Evolutionary conservation across 2,888 invertebrate species (phyloP).

Genomic region (Lasioglossum malachurum): DNA sequence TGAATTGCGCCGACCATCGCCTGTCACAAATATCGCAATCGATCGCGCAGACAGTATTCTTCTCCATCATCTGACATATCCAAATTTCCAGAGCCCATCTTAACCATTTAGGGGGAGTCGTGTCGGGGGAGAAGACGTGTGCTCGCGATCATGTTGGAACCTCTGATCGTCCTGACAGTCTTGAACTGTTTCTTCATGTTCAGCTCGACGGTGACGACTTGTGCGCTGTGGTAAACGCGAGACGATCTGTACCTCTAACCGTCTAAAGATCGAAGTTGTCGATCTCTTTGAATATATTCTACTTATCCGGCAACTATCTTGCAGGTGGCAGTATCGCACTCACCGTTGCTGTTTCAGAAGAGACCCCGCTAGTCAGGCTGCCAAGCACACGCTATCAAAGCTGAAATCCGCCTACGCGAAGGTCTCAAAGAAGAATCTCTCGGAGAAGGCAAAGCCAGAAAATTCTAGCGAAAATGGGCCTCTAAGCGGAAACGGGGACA

Average conservation of each 20-base stretch:
- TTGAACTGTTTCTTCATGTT: slow-evolving; percentile 78
- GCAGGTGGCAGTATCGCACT: slow-evolving; percentile 74
- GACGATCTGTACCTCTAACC: too few species aligned
- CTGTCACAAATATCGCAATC: slow-evolving; percentile 15
- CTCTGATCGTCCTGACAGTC: slow-evolving; percentile 74
- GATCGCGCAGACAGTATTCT: not conserved
- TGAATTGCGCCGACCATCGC: not conserved
- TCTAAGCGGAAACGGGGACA: not conserved
- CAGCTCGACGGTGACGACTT: slow-evolving; percentile 76
- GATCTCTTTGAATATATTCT: too few species aligned
- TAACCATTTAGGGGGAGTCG: not conserved
- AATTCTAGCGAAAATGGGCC: not conserved
- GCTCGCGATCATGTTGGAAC: slow-evolving; percentile 69
- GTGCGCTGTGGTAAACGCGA: slow-evolving; percentile 73
- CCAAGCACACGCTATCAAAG: slow-evolving; percentile 40
- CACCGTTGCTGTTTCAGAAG: slow-evolving; percentile 61
- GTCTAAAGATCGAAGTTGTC: too few species aligned
- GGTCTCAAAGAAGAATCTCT: slow-evolving; percentile 21
- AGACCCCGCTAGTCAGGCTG: slow-evolving; percentile 16
- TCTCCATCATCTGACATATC: slow-evolving; percentile 12
- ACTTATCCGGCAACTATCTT: not conserved
- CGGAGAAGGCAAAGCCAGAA: slow-evolving; percentile 13
- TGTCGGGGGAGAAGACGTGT: not conserved
- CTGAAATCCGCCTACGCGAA: slow-evolving; percentile 33
- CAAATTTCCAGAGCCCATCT: slow-evolving; percentile 38